A percentile compares a stretch with the other conserved stretches of the same genome.
Evolutionary conservation across 2,888 invertebrate species (phyloP).

Genomic region (Ophion slaviceki): DNA sequence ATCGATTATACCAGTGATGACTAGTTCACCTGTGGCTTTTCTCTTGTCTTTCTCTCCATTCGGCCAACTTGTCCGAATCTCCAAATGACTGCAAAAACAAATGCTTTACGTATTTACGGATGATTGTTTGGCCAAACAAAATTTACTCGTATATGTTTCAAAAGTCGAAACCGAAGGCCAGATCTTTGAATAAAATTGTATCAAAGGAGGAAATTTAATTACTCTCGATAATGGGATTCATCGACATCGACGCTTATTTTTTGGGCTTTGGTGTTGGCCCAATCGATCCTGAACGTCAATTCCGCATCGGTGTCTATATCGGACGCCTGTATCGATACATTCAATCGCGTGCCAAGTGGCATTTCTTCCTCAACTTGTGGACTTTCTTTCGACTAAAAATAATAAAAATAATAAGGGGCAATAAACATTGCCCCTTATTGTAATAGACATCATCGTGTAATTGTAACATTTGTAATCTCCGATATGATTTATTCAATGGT

Average conservation of each 20-base stretch:
- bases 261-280: constrained; percentile 83
- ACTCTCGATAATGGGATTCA: constrained; percentile 65
- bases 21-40: constrained; percentile 81
- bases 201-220: not conserved
- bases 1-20: constrained; percentile 84
- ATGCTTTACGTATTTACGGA: not conserved
- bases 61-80: constrained; percentile 82
- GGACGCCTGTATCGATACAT: constrained; percentile 84
- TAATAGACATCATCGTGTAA: not conserved
- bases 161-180: not conserved
- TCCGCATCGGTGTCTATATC: constrained; percentile 87
- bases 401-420: too few relatives aligned
- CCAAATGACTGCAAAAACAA: constrained; percentile 82
- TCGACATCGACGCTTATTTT: constrained; percentile 79
- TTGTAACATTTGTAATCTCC: not conserved
- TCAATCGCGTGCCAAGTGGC: constrained; percentile 81
- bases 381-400: constrained; percentile 83
- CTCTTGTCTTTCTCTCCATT: constrained; percentile 78
- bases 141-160: not conserved
- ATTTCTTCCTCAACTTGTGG: constrained; percentile 86
- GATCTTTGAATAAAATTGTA: not conserved
- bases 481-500: not conserved
- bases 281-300: constrained; percentile 86
- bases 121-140: not conserved
- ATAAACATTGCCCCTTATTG: not conserved